Percentiles rank a stretch among this genome's conserved stretches.
Evolutionary conservation across 2,888 invertebrate genomes (phyloP).

Genomic region (Herminia tarsipennalis): DNA sequence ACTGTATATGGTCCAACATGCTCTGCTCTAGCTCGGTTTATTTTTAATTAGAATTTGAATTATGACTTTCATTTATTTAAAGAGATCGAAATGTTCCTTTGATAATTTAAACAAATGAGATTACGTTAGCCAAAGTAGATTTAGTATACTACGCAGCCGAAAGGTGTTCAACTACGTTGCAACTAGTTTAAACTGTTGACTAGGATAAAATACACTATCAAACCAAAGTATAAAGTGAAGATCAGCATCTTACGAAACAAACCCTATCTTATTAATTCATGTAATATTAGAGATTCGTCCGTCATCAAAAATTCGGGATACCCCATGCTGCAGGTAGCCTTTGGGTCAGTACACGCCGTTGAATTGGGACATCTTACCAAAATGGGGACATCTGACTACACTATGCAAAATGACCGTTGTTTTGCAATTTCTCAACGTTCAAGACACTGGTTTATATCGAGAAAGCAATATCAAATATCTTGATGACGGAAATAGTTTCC

Average conservation of each 20-base stretch:
- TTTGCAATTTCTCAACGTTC: conserved; percentile 48
- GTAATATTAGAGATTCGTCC: neutral
- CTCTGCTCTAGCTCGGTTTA: too few relatives aligned
- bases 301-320: conserved; percentile 6
- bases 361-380: conserved; percentile 19
- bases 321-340: conserved; percentile 2
- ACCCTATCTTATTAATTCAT: conserved; percentile 1
- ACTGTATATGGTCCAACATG: too few relatives aligned
- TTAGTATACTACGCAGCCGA: too few relatives aligned
- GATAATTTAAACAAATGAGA: too few relatives aligned
- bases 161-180: too few relatives aligned
- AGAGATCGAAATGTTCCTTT: too few relatives aligned
- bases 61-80: too few relatives aligned
- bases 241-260: neutral
- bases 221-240: neutral
- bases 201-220: too few relatives aligned
- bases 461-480: conserved; percentile 3
- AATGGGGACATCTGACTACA: conserved; percentile 6
- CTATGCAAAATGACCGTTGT: conserved; percentile 46
- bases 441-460: conserved; percentile 39
- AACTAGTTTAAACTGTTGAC: too few relatives aligned
- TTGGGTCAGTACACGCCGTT: conserved; percentile 9
- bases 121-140: too few relatives aligned
- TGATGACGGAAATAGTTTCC: conserved; percentile 10
- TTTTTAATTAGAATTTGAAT: too few relatives aligned